phyloP scores from a whole-genome alignment of 2,113 vertebrate genomes.

The Eudyptes chrysolophus region DNA sequence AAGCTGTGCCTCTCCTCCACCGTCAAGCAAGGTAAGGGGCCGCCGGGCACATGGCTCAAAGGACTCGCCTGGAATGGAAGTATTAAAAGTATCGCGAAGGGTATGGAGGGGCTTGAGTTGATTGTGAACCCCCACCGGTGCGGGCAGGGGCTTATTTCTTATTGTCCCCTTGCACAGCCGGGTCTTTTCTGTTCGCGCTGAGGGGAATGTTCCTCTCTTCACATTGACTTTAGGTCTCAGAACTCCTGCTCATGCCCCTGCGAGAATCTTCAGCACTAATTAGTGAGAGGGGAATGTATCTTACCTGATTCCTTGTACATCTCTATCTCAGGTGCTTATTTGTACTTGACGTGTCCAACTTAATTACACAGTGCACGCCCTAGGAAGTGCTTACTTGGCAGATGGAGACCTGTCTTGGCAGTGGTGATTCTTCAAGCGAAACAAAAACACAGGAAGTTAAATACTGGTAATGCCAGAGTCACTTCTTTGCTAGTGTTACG shows the following conservation, averaged over 20 bases:
- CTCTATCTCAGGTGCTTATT: neutral
- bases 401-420: neutral
- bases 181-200: neutral
- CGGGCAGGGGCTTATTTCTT: neutral
- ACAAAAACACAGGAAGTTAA: constrained; percentile 40
- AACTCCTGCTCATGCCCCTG: neutral
- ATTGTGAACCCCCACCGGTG: neutral
- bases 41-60: rapidly evolving
- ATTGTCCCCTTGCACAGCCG: neutral
- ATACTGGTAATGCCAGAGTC: neutral
- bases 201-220: neutral
- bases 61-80: neutral
- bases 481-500: neutral
- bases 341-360: neutral
- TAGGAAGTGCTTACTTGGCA: constrained; percentile 16
- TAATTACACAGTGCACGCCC: neutral
- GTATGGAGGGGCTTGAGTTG: neutral
- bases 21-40: constrained; percentile 88
- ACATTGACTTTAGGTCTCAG: neutral
- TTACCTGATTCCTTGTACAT: neutral
- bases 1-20: constrained; percentile 87
- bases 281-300: neutral
- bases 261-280: neutral
- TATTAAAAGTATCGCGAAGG: neutral
- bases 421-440: constrained; percentile 10